These are phyloP conservation scores for Lethrus apterus DNA, from an alignment of 1,140 invertebrate species.

Conservation along the genomic window DNA sequence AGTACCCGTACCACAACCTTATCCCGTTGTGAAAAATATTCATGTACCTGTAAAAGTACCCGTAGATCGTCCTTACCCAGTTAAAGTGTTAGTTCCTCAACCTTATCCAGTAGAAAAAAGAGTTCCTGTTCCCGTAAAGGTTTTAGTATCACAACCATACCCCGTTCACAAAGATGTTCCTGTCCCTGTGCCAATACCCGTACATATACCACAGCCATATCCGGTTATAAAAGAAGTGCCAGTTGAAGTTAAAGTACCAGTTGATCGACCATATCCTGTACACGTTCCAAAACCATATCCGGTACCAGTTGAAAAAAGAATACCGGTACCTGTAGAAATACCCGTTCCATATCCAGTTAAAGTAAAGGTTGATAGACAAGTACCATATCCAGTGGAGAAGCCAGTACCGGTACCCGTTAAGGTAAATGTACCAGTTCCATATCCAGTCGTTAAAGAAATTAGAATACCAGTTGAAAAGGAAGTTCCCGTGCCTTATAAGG, in stretches of 20 bases:
- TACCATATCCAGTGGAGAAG: constrained; percentile 52
- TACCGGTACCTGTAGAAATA: constrained; percentile 50
- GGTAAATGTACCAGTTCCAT: constrained; percentile 53
- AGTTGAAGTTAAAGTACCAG: constrained; percentile 54
- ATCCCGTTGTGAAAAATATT: constrained; percentile 59
- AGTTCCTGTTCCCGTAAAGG: constrained; percentile 53
- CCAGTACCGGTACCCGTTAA: constrained; percentile 52
- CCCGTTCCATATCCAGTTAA: constrained; percentile 53
- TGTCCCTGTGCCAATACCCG: constrained; percentile 51
- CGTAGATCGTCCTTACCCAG: constrained; percentile 41
- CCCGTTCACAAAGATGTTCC: constrained; percentile 63
- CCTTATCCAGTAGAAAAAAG: constrained; percentile 53
- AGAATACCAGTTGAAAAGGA: constrained; percentile 36
- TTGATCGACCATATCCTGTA: constrained; percentile 44
- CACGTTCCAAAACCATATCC: constrained; percentile 43
- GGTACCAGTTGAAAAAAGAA: constrained; percentile 46
- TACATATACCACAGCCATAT: constrained; percentile 59
- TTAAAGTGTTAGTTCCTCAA: constrained; percentile 37
- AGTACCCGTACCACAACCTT: constrained; percentile 49
- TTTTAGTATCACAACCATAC: constrained; percentile 51
- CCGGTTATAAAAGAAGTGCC: constrained; percentile 58
- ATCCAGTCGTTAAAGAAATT: constrained; percentile 51
- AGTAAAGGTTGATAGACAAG: constrained; percentile 45
- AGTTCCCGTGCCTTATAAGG: constrained; percentile 34
- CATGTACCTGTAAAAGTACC: constrained; percentile 64